These are phyloP conservation scores for Panagrolaimus sp. DNA, from an alignment of 1,140 invertebrate species.

Conservation along the genomic window DNA sequence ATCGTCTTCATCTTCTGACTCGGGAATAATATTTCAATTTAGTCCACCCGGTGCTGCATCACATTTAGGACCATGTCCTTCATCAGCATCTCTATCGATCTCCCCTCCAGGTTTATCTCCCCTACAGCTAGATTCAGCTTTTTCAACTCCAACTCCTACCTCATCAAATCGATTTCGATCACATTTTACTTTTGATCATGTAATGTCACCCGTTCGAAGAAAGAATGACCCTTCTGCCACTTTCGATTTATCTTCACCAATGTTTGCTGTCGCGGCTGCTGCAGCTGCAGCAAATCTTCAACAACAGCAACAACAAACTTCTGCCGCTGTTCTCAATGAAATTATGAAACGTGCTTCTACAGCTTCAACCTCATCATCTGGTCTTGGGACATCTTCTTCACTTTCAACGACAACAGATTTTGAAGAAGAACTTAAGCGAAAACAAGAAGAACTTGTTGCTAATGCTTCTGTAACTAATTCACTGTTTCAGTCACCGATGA, in stretches of 20 bases:
- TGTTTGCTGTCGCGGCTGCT: background rate
- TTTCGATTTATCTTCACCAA: conserved; percentile 1
- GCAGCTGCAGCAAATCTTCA: background rate
- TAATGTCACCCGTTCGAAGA: background rate
- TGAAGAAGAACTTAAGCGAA: background rate
- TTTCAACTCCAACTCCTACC: conserved; percentile 33
- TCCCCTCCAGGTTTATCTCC: conserved; percentile 33
- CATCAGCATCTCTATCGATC: conserved; percentile 26
- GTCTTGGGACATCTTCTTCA: background rate
- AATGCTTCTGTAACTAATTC: background rate
- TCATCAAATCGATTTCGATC: conserved; percentile 16
- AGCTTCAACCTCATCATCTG: background rate
- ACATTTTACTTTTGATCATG: conserved; percentile 41
- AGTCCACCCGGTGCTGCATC: background rate
- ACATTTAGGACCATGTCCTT: conserved; percentile 6
- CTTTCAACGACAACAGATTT: background rate
- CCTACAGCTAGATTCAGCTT: conserved; percentile 32
- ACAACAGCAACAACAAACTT: conserved; percentile 8
- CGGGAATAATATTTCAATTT: conserved; percentile 30
- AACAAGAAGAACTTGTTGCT: conserved; percentile 4
- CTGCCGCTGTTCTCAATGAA: background rate
- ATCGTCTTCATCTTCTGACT: conserved; percentile 37
- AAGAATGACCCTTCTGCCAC: background rate
- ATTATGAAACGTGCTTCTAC: background rate
- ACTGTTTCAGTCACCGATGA: background rate